Evolutionary conservation across 2,113 vertebrate species (phyloP).

Genomic region (Probosciger aterrimus): DNA sequence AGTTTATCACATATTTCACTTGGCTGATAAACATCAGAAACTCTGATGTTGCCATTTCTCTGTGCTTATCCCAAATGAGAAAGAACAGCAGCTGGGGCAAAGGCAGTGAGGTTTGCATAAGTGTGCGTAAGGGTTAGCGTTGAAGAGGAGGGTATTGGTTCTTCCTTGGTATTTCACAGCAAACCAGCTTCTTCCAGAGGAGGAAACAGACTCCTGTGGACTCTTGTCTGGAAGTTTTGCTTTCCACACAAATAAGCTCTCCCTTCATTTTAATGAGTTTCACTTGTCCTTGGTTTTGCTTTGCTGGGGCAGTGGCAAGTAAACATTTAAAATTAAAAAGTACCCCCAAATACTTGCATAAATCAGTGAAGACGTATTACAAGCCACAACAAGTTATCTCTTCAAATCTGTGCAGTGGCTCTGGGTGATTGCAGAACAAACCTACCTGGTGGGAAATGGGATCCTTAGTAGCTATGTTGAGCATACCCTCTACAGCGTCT

Average conservation of each 20-base stretch:
- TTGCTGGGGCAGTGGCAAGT: not conserved
- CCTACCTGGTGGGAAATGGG: not conserved
- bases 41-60: not conserved
- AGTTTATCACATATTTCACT: not conserved
- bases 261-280: not conserved
- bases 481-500: not conserved
- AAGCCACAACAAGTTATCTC: not conserved
- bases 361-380: not conserved
- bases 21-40: not conserved
- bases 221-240: not conserved
- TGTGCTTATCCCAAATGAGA: not conserved
- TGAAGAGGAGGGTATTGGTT: not conserved
- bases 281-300: not conserved
- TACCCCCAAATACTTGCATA: not conserved
- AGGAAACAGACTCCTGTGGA: not conserved
- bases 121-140: not conserved
- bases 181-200: not conserved
- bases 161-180: not conserved
- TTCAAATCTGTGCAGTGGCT: not conserved
- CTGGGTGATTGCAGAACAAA: not conserved
- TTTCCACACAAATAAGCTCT: not conserved
- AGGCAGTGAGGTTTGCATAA: not conserved
- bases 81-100: not conserved
- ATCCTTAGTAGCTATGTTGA: not conserved
- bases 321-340: not conserved